Conservation (phyloP, 2,888 invertebrate genomes). For the Argyresthia albistria region DNA sequence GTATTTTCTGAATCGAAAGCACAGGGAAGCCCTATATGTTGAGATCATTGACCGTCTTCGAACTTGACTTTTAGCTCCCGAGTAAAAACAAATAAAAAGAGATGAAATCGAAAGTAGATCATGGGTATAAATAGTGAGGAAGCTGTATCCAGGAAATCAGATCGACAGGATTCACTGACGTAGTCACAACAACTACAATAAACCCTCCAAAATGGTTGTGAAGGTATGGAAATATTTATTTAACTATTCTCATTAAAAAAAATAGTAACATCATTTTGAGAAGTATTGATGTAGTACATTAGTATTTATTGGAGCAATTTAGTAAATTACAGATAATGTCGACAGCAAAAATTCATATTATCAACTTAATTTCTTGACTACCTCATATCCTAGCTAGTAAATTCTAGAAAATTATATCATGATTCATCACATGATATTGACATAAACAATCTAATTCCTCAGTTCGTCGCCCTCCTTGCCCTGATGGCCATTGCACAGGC, state of each 20-base stretch:
- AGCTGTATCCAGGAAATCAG: constrained; percentile 28
- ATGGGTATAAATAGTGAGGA: constrained; percentile 37
- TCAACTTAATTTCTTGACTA: too few relatives aligned
- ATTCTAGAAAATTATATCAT: too few relatives aligned
- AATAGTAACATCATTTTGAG: too few relatives aligned
- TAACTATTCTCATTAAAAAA: neutral
- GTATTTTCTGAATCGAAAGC: too few relatives aligned
- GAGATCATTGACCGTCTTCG: constrained; percentile 12
- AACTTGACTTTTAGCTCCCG: constrained; percentile 54
- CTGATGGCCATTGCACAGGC: constrained; percentile 25
- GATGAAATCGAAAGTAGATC: neutral
- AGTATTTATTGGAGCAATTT: too few relatives aligned
- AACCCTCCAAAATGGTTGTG: constrained; percentile 43
- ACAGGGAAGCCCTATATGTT: too few relatives aligned
- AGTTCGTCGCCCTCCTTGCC: constrained; percentile 45
- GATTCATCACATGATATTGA: neutral
- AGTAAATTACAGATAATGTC: too few relatives aligned
- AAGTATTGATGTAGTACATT: too few relatives aligned
- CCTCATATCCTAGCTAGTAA: too few relatives aligned
- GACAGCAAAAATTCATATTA: too few relatives aligned
- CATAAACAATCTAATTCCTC: neutral
- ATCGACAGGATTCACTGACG: constrained; percentile 33
- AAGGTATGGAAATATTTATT: constrained; percentile 33
- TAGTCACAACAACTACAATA: constrained; percentile 36
- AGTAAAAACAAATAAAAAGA: constrained; percentile 1